Evolutionary conservation across 2,113 vertebrate species (phyloP).

Genomic region (Eubucco bourcierii): DNA sequence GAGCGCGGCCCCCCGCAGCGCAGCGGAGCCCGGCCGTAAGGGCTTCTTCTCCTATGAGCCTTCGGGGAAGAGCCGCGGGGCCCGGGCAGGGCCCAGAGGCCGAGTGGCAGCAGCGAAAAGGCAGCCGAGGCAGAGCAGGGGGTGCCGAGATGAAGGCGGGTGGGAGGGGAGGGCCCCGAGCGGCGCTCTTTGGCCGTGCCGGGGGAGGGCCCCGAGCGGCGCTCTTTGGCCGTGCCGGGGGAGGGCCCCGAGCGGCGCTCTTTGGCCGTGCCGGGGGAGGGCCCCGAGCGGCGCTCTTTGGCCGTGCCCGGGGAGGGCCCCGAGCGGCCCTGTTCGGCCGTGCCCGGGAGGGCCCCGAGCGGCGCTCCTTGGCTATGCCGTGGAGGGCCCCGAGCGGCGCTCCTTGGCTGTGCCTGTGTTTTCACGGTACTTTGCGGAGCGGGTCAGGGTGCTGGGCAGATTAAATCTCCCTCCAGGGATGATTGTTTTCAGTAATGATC

Average conservation of each 20-base stretch:
- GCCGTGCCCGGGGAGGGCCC: too few relatives aligned
- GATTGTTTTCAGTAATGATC: fast-evolving
- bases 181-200: too few relatives aligned
- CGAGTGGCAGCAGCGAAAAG: background rate
- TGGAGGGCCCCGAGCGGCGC: too few relatives aligned
- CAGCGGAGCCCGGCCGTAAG: background rate
- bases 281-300: too few relatives aligned
- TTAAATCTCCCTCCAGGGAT: fast-evolving
- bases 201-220: too few relatives aligned
- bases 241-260: too few relatives aligned
- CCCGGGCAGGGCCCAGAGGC: too few relatives aligned
- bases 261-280: too few relatives aligned
- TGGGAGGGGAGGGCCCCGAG: background rate
- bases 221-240: too few relatives aligned
- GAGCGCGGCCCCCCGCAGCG: background rate
- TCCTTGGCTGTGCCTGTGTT: fast-evolving
- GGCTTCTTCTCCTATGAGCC: background rate
- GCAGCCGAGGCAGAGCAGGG: background rate
- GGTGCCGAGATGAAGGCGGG: background rate
- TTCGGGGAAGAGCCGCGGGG: background rate
- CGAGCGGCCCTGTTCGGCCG: fast-evolving
- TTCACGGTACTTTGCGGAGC: fast-evolving
- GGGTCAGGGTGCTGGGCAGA: fast-evolving
- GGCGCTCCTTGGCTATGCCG: too few relatives aligned
- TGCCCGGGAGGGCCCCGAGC: too few relatives aligned